Evolutionary conservation across 2,797 vertebrate species (phyloP).

Genomic region (Coregonus ussuriensis): DNA sequence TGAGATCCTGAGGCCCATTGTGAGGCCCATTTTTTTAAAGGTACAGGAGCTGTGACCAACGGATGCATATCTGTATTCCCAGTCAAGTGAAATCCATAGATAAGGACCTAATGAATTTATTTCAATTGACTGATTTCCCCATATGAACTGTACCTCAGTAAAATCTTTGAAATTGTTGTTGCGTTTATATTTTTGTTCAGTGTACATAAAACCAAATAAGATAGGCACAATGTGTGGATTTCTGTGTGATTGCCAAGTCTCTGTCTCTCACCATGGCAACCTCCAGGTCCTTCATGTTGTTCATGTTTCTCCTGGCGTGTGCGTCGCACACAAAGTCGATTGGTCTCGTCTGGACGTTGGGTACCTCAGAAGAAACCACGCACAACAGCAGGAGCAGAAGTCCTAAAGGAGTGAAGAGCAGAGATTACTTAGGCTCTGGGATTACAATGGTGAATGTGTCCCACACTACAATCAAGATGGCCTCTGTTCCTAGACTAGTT

Average conservation of each 20-base stretch:
- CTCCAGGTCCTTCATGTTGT: slow-evolving; percentile 17
- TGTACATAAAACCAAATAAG: background rate
- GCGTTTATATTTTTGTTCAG: too few species aligned
- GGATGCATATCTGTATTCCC: too few species aligned
- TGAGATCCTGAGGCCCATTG: too few species aligned
- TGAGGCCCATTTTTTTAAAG: too few species aligned
- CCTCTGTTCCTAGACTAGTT: too few species aligned
- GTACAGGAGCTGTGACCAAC: too few species aligned
- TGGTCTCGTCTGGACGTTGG: slow-evolving; percentile 37
- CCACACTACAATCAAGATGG: background rate
- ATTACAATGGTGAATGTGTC: background rate
- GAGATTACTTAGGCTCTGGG: slow-evolving; percentile 1
- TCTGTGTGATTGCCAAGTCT: background rate
- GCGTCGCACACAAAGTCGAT: slow-evolving; percentile 54
- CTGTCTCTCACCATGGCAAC: slow-evolving; percentile 51
- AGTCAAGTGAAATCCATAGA: too few species aligned
- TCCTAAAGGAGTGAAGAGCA: slow-evolving; percentile 41
- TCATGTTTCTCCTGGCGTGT: slow-evolving; percentile 26
- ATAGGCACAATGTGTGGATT: background rate
- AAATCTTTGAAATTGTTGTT: too few species aligned
- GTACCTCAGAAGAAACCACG: slow-evolving; percentile 44
- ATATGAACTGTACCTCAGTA: too few species aligned
- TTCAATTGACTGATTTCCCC: too few species aligned
- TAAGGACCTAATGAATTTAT: too few species aligned
- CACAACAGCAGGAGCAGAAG: slow-evolving; percentile 63